phyloP scores from a whole-genome alignment of 2,797 vertebrate species.

The Holocentrus rufus region DNA sequence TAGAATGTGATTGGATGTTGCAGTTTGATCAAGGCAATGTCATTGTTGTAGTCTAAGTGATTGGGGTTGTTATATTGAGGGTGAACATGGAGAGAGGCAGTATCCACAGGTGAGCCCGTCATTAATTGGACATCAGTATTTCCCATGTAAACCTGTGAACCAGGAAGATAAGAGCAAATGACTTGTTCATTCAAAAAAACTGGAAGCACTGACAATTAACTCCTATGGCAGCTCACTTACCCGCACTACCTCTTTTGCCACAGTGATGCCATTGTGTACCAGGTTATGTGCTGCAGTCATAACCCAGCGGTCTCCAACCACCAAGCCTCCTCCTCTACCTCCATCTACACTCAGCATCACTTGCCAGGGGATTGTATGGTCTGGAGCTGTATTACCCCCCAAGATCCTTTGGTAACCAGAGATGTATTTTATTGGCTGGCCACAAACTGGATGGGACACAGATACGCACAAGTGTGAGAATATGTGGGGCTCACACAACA shows the following conservation, averaged over 20 bases:
- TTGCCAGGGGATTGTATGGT: conserved; percentile 77
- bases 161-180: background rate
- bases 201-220: accelerated
- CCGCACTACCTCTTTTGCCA: accelerated
- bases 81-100: conserved; percentile 65
- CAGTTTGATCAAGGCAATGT: conserved; percentile 78
- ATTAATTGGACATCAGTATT: conserved; percentile 8
- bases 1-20: conserved; percentile 57
- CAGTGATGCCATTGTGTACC: accelerated
- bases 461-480: background rate
- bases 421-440: conserved; percentile 46
- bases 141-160: conserved; percentile 69
- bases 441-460: conserved; percentile 74
- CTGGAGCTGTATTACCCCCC: conserved; percentile 57
- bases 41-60: conserved; percentile 40
- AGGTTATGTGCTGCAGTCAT: conserved; percentile 79
- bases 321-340: conserved; percentile 59
- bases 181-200: background rate
- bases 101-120: accelerated
- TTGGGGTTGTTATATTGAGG: conserved; percentile 62
- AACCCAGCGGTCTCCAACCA: conserved; percentile 79
- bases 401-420: conserved; percentile 42
- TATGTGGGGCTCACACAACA: background rate
- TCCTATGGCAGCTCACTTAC: conserved; percentile 19
- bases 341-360: conserved; percentile 10